A percentile compares a stretch with the other conserved stretches of the same genome.
These are phyloP conservation scores for Takifugu flavidus DNA, from an alignment of 2,113 vertebrate genomes.

Conservation along the genomic window DNA sequence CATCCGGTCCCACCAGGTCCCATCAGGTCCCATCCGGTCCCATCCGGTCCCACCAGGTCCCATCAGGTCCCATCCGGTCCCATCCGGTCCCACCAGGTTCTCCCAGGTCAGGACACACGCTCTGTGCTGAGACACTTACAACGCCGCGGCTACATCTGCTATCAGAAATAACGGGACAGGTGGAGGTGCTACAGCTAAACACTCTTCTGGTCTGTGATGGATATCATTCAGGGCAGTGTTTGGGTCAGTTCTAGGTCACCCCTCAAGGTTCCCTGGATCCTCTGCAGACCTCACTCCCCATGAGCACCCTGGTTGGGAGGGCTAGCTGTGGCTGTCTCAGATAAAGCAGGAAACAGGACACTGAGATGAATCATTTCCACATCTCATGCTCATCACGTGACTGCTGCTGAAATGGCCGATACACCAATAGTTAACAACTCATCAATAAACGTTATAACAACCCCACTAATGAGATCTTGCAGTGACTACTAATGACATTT, in stretches of 20 bases:
- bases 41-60: too few relatives aligned
- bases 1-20: too few relatives aligned
- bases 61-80: too few relatives aligned
- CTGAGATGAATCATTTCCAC: slow-evolving; percentile 72
- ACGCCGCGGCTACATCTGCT: slow-evolving; percentile 50
- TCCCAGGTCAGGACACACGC: slow-evolving; percentile 42
- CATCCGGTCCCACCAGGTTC: too few relatives aligned
- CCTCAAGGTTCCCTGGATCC: slow-evolving; percentile 57
- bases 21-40: too few relatives aligned
- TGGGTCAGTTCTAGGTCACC: slow-evolving; percentile 69
- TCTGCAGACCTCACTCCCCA: slow-evolving; percentile 58
- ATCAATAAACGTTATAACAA: slow-evolving; percentile 42
- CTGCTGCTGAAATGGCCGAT: slow-evolving; percentile 46
- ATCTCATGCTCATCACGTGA: slow-evolving; percentile 73
- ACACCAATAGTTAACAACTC: slow-evolving; percentile 40
- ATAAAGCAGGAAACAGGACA: slow-evolving; percentile 71
- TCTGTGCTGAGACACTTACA: slow-evolving; percentile 40
- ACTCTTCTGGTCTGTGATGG: slow-evolving; percentile 66
- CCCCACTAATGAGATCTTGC: slow-evolving; percentile 36
- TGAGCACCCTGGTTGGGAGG: slow-evolving; percentile 65
- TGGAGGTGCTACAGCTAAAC: slow-evolving; percentile 60
- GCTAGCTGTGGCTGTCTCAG: slow-evolving; percentile 71
- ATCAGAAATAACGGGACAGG: slow-evolving; percentile 29
- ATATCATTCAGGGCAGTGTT: slow-evolving; percentile 70
- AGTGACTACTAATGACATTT: slow-evolving; percentile 37